Evolutionary conservation across 2,113 vertebrate species (phyloP).

Genomic region (Ophiodon elongatus): DNA sequence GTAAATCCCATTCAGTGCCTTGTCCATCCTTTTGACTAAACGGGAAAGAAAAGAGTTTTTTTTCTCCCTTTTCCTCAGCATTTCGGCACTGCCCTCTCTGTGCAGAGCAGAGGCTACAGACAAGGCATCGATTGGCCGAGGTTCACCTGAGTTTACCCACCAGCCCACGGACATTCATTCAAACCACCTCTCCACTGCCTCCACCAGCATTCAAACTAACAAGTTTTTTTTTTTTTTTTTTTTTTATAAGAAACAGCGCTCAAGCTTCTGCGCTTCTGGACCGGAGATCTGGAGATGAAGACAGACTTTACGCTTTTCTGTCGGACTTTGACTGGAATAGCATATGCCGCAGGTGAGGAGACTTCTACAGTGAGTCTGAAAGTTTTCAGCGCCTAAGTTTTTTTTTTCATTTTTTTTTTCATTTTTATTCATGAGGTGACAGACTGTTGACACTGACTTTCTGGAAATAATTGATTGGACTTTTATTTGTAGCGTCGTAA

Average conservation of each 20-base stretch:
- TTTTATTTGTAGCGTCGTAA: neutral
- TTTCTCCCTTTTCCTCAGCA: conserved; percentile 48
- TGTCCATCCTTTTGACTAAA: conserved; percentile 79
- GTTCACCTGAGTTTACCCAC: conserved; percentile 77
- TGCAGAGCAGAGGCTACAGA: conserved; percentile 5
- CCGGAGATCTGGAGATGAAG: conserved; percentile 91
- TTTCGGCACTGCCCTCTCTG: conserved; percentile 60
- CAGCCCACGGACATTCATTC: conserved; percentile 58
- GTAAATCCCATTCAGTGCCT: conserved; percentile 83
- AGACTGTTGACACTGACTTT: conserved; percentile 8
- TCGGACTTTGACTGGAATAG: conserved; percentile 90
- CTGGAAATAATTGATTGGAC: neutral
- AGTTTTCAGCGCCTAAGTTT: conserved; percentile 54
- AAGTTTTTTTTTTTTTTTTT: neutral
- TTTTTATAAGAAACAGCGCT: conserved; percentile 40
- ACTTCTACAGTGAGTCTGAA: neutral
- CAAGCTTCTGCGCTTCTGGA: conserved; percentile 71
- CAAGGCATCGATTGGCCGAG: conserved; percentile 40
- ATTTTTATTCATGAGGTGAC: neutral
- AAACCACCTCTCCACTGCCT: conserved; percentile 15
- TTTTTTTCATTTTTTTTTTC: neutral
- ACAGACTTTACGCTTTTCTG: conserved; percentile 87
- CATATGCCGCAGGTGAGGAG: conserved; percentile 89
- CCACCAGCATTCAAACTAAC: conserved; percentile 22
- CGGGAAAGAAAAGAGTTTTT: conserved; percentile 18